Evolutionary conservation across 2,888 invertebrate genomes (phyloP).

Genomic region (Schizotus pectinicornis): DNA sequence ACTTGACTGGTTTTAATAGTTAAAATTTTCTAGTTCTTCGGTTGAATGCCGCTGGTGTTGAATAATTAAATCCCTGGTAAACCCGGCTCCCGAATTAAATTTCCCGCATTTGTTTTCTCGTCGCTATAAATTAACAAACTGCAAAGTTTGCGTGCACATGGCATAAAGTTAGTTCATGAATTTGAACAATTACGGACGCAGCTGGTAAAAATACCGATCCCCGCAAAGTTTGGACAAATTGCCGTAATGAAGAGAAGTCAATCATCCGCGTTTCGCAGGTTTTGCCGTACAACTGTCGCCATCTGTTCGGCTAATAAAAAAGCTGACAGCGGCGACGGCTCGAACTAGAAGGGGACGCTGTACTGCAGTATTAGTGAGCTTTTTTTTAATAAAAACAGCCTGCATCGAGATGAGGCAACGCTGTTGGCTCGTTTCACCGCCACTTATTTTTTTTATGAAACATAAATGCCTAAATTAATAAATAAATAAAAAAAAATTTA

Average conservation of each 20-base stretch:
- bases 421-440: too few relatives aligned
- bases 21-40: too few relatives aligned
- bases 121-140: slow-evolving; percentile 52
- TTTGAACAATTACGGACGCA: slow-evolving; percentile 46
- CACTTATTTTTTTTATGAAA: too few relatives aligned
- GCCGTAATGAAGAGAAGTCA: slow-evolving; percentile 36
- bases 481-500: too few relatives aligned
- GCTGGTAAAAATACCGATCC: slow-evolving; percentile 46
- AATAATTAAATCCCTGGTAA: too few relatives aligned
- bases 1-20: too few relatives aligned
- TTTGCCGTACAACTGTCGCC: slow-evolving; percentile 21
- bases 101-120: slow-evolving; percentile 49
- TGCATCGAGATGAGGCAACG: too few relatives aligned
- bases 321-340: neutral
- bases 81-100: slow-evolving; percentile 41
- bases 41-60: too few relatives aligned
- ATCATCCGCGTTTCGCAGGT: slow-evolving; percentile 30
- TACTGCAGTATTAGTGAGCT: too few relatives aligned
- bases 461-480: too few relatives aligned
- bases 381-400: too few relatives aligned
- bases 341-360: neutral
- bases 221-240: slow-evolving; percentile 25
- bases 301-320: slow-evolving; percentile 6
- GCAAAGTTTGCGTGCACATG: slow-evolving; percentile 36
- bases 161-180: slow-evolving; percentile 46